Base-by-base conservation (phyloP, 2,113 vertebrate species). In the Apteryx owenii region DNA sequence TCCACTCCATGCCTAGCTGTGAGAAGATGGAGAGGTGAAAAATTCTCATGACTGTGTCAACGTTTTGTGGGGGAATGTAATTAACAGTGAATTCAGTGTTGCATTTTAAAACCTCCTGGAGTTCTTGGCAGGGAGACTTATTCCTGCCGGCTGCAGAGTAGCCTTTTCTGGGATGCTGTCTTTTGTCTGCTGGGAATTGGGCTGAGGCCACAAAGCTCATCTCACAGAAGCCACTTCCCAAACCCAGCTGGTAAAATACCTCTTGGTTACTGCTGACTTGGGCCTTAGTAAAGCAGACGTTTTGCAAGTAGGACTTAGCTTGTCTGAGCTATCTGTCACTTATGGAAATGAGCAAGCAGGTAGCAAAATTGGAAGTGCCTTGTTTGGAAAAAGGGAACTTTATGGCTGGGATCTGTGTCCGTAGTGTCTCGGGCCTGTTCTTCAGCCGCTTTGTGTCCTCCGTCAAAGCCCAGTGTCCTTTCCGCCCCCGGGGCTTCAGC, bases 401-500 rank as follows among this genome's bases (percentile, higher is more conserved):
- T 72, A 4, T 21, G 42, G 53, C 20, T 38, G 4, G n/a, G n/a
- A 4, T 20, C 20, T 28, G 5, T 28, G 23, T 33, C 6, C 4
- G 61, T 16, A 16, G 62, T 0, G 14, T 75, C 8, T 33, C 29
- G 60, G 66, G 42, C 11, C 19, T 5, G 0, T 46, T 9, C 4
- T n/a, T 50, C 65, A 7, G 3, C 11, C 36, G 48, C 79, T 42
- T 26, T 5, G 7, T 40, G 51, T 15, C 58, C 36, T 29, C 16
- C 36, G 46, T 12, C 13, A 21, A 3, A 22, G 8, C 36, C 9
- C 7, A 15, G 2, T 4, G 38, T 48, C n/a, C 28, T 28, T 13
- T 2, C 15, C 16, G 23, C 7, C 22, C 20, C 0, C 1, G 33
- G 53, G 64, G 50, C 44, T 60, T 70, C 0, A 5, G 12, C 15